Conservation (phyloP, 2,888 invertebrate species). For the Hermaeophaga mercurialis region DNA sequence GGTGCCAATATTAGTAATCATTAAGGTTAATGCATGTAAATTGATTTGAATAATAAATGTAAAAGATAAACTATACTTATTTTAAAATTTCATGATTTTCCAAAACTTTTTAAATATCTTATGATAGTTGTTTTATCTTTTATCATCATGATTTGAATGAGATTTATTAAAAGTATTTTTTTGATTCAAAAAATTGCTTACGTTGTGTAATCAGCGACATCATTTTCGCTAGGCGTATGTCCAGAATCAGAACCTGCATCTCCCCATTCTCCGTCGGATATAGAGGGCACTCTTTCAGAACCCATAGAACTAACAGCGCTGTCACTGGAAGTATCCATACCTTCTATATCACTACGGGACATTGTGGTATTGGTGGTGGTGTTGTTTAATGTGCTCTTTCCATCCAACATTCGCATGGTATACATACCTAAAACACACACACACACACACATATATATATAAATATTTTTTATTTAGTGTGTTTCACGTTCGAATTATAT, state of each 20-base stretch:
- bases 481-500: no score
- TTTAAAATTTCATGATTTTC: no score
- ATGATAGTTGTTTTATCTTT: no score
- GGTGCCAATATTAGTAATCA: no score
- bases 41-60: no score
- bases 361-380: slow-evolving; percentile 51
- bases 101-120: no score
- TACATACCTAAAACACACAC: slow-evolving; percentile 79
- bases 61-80: no score
- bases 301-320: slow-evolving; percentile 94
- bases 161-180: no score
- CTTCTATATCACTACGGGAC: slow-evolving; percentile 63
- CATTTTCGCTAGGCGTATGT: slow-evolving; percentile 66
- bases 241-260: slow-evolving; percentile 84
- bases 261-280: slow-evolving; percentile 91
- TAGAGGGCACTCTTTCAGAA: slow-evolving; percentile 84
- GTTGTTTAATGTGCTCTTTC: slow-evolving; percentile 53
- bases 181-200: slow-evolving; percentile 43
- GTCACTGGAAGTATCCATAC: slow-evolving; percentile 85
- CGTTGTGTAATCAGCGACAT: slow-evolving; percentile 78
- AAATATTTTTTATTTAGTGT: no score
- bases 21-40: no score
- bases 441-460: no score
- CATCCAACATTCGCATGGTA: slow-evolving; percentile 83
- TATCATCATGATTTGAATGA: no score